Conservation (phyloP, 2,888 invertebrate species). For the Aporophyla nigra region DNA sequence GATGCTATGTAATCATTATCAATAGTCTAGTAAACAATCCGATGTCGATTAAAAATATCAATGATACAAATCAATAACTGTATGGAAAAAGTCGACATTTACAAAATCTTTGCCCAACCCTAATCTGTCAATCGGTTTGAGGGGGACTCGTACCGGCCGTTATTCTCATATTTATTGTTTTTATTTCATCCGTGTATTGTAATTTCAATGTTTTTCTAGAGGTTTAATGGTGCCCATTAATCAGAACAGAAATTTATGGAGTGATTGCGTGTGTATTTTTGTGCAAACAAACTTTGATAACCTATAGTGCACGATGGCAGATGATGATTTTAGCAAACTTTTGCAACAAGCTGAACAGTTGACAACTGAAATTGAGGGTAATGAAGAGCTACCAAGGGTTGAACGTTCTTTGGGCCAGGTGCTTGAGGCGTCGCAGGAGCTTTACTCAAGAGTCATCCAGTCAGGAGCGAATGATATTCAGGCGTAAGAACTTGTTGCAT, state of each 20-base stretch:
- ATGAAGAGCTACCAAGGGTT: constrained; percentile 95
- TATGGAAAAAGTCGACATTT: no score
- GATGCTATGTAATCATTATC: no score
- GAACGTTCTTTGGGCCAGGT: constrained; percentile 98
- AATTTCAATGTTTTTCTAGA: constrained; percentile 10
- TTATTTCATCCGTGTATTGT: neutral
- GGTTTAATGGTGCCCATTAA: constrained; percentile 5
- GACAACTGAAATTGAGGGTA: constrained; percentile 96
- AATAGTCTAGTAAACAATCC: no score
- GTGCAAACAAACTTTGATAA: constrained; percentile 69
- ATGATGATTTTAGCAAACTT: constrained; percentile 95
- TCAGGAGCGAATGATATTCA: constrained; percentile 97
- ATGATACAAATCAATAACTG: no score
- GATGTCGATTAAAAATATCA: no score
- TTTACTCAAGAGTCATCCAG: constrained; percentile 96
- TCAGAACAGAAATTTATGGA: constrained; percentile 8
- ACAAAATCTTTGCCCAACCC: no score
- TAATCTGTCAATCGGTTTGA: constrained; percentile 11
- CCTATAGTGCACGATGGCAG: constrained; percentile 83
- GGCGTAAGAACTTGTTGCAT: constrained; percentile 92
- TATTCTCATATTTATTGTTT: constrained; percentile 23
- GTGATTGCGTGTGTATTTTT: neutral
- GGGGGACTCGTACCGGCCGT: constrained; percentile 41
- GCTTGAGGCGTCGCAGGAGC: constrained; percentile 96
- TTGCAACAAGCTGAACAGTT: constrained; percentile 98